Evolutionary conservation across 2,888 invertebrate species (phyloP), one percentile per base, ranked within the genome.

Genomic region (Agrypnus murinus): DNA sequence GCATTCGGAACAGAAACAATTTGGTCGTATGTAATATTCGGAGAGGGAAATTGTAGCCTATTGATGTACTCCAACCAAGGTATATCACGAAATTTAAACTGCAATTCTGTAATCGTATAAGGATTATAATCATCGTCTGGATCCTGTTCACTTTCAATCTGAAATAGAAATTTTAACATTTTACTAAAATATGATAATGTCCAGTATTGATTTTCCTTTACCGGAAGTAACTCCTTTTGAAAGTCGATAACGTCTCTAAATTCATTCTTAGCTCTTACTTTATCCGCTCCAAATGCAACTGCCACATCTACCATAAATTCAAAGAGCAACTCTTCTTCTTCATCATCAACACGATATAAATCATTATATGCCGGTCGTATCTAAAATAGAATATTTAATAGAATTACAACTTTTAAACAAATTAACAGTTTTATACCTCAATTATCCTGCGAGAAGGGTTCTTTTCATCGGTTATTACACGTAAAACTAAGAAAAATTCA

Each of bases 51-150:
- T 9, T 82, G 72, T 31, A 84, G 69, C 15, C 79, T 79, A 69
- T 82, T 83, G 45, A 85, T 78, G 69, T 81, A 84, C 57, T 81
- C 76, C 25, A 76, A 75, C 85, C 85, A 85, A n/a, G 79, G 75
- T 36, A 84, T 78, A 12, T 77, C 80, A 2, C 82, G 82, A 80
- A 87, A 88, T 76, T 86, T 84, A 60, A 82, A 80, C 74, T 88
- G 86, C 40, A 90, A 80, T 67, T 90, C 87, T 10, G 81, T 81
- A 34, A 90, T 79, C 2, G 86, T 87, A 84, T 87, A 87, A 36
- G 76, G 77, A 60, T 73, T 67, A 66, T 69, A 74, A 40, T 69
- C 62, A 36, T 74, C 48, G n/a, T 70, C 62, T 31, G 40, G 48
- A n/a, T 63, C 64, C 25, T 25, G 25, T 25, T 25, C 25, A 12